These are phyloP conservation scores for Myiotriccus ornatus DNA, from an alignment of 2,797 vertebrate species.

Conservation along the genomic window DNA sequence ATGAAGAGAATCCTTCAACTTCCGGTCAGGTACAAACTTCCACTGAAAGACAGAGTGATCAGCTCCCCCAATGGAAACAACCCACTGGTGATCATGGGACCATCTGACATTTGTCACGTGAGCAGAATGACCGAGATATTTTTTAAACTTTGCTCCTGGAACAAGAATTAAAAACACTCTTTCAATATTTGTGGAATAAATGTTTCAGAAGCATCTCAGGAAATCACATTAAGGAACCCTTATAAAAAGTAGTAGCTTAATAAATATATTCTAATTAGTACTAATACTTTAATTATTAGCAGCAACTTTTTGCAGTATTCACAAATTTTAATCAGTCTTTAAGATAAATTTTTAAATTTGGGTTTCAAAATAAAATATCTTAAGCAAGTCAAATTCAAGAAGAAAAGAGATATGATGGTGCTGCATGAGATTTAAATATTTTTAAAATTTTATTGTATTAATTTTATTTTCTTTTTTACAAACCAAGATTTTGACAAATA, in stretches of 20 bases:
- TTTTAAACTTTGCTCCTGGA: conserved; percentile 96
- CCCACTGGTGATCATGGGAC: conserved; percentile 99
- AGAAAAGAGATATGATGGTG: not conserved
- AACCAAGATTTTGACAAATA: not conserved
- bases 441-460: rapidly evolving
- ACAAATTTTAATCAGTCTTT: not conserved
- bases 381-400: not conserved
- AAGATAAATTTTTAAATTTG: not conserved
- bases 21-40: conserved; percentile 96
- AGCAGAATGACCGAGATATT: conserved; percentile 97
- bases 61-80: conserved; percentile 95
- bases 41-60: conserved; percentile 99
- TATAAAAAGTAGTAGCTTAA: not conserved
- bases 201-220: not conserved
- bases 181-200: not conserved
- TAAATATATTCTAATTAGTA: not conserved
- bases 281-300: not conserved
- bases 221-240: not conserved
- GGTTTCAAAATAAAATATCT: not conserved
- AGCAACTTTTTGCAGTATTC: not conserved
- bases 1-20: conserved; percentile 91
- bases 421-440: not conserved
- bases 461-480: not conserved
- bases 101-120: conserved; percentile 95
- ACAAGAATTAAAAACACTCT: conserved; percentile 53